These are phyloP conservation scores for Epinephelus malabaricus DNA, from an alignment of 2,797 vertebrate species.

Conservation along the genomic window DNA sequence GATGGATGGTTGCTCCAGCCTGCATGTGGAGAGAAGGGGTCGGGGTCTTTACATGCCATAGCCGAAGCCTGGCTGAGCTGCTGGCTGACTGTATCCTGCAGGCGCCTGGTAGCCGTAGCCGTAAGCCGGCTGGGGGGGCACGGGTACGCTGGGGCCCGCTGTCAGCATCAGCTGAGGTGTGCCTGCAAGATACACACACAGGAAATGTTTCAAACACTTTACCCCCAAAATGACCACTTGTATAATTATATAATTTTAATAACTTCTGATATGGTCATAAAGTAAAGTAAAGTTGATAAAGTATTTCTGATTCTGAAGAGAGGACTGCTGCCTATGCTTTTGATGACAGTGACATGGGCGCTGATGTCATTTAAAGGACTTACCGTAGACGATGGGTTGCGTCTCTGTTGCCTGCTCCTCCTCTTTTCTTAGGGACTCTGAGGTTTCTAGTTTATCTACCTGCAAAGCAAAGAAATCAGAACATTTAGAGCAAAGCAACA, in stretches of 20 bases:
- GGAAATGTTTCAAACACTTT: not conserved
- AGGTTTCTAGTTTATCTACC: slow-evolving; percentile 99
- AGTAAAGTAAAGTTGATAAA: no score
- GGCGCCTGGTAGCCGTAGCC: slow-evolving; percentile 96
- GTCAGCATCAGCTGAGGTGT: slow-evolving; percentile 98
- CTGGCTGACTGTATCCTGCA: slow-evolving; percentile 88
- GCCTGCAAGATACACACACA: slow-evolving; percentile 81
- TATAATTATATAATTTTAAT: not conserved
- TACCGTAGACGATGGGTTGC: slow-evolving; percentile 99
- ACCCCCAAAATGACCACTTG: no score
- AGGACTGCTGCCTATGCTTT: not conserved
- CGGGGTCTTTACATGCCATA: slow-evolving; percentile 94
- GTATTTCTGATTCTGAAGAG: no score
- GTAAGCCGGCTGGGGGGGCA: slow-evolving; percentile 94
- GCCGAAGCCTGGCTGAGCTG: slow-evolving; percentile 93
- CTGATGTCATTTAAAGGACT: slow-evolving; percentile 35
- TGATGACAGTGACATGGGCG: slow-evolving; percentile 17
- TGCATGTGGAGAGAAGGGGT: slow-evolving; percentile 58
- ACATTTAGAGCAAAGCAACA: slow-evolving; percentile 14
- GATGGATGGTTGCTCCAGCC: slow-evolving; percentile 85
- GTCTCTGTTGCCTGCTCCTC: slow-evolving; percentile 99
- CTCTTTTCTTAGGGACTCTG: slow-evolving; percentile 98
- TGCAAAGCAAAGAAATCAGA: slow-evolving; percentile 68
- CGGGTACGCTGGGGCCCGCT: slow-evolving; percentile 95
- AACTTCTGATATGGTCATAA: not conserved